Evolutionary conservation across 1,140 invertebrate species (phyloP).

Genomic region (Sipha flava): DNA sequence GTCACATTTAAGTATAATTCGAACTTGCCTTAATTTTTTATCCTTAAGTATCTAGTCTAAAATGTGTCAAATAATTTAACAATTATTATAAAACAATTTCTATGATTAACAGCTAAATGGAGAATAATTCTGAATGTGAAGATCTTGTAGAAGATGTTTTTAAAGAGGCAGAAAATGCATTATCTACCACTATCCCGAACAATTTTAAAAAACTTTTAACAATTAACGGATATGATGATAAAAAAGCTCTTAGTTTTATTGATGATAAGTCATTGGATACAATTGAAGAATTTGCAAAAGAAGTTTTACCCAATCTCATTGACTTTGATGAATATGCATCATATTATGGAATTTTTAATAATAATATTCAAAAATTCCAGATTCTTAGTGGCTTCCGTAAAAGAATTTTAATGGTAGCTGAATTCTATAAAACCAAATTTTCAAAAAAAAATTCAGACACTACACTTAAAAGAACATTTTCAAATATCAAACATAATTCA

Average conservation of each 20-base stretch:
- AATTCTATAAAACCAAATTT: background rate
- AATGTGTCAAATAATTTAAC: no score
- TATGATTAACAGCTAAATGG: no score
- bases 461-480: background rate
- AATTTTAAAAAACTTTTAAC: background rate
- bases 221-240: background rate
- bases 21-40: no score
- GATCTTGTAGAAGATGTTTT: background rate
- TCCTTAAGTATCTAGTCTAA: no score
- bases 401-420: background rate
- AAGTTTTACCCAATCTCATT: background rate
- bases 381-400: background rate
- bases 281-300: background rate
- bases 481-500: no score
- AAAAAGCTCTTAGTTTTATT: background rate
- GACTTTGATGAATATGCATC: background rate
- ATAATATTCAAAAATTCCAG: background rate
- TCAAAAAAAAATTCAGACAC: background rate
- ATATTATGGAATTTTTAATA: background rate
- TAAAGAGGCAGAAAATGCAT: background rate
- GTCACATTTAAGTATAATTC: no score
- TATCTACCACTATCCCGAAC: background rate
- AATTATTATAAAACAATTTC: no score
- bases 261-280: background rate
- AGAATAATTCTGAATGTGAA: background rate